phyloP scores from a whole-genome alignment of 2,113 vertebrate species.

The Sclerurus mexicanus region DNA sequence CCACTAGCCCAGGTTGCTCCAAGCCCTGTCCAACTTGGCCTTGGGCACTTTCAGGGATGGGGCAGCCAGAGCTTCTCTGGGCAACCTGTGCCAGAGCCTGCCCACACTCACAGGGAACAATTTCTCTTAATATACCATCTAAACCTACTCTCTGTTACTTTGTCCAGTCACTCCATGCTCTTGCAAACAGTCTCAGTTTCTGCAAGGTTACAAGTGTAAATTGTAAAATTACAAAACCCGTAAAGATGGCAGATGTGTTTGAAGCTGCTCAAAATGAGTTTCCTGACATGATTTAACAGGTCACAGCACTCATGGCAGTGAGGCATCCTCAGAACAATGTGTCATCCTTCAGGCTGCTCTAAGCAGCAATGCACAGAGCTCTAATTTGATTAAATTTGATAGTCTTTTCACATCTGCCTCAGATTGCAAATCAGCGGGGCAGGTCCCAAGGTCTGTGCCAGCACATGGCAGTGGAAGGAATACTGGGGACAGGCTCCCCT shows the following conservation, averaged over 20 bases:
- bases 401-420: conserved; percentile 17
- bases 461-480: background rate
- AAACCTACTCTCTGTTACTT: background rate
- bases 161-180: background rate
- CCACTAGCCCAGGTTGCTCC: background rate
- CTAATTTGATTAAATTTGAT: conserved; percentile 37
- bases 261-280: conserved; percentile 56
- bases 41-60: background rate
- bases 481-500: background rate
- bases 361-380: background rate
- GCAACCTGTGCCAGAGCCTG: background rate
- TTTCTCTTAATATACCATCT: background rate
- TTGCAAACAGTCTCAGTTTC: background rate
- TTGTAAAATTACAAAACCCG: background rate
- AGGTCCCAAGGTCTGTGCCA: background rate
- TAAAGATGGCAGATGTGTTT: conserved; percentile 21
- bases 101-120: accelerated
- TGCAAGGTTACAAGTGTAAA: background rate
- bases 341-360: conserved; percentile 1
- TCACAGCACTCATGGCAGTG: background rate
- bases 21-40: accelerated
- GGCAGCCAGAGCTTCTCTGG: background rate
- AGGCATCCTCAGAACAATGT: background rate
- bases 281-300: conserved; percentile 48
- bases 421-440: background rate